Evolutionary conservation across 2,113 vertebrate species (phyloP), one percentile per base, ranked within the genome.

Genomic region (Fregata magnificens): DNA sequence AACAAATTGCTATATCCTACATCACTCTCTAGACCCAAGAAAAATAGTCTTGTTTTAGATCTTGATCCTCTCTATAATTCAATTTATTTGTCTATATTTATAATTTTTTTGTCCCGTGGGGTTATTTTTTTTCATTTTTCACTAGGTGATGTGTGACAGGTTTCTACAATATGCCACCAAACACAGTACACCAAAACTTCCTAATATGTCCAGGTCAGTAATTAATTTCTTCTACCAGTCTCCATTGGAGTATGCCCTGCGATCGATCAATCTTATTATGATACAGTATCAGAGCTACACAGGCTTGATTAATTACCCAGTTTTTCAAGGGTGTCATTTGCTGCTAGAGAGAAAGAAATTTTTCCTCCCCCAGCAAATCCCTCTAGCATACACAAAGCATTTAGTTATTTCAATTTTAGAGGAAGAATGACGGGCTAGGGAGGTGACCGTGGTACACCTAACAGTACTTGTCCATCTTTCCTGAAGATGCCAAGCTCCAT

Each of bases 261-360:
- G 3, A 94, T 69, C 0, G 1, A 87, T 95, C 80, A 82, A 24
- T 91, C 78, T 87, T 85, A 63, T 44, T 92, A 65, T 42, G 65
- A 82, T 65, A 70, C 47, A 73, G 73, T 47, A 90, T 40, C 49
- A 77, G 62, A 93, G 49, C 16, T 82, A 55, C n/a, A 82, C 18
- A 90, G 28, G 19, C 50, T 88, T 90, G 78, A 91, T 96, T 95
- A 95, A 95, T 80, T 85, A 59, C 26, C 25, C 62, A 80, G 42
- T 49, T 78, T 88, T 92, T 76, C 80, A 71, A 63, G 36, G 9
- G 5, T 83, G 90, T 90, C 25, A 71, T 88, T 93, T 93, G 77
- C 79, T 81, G 40, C 66, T 76, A 86, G 50, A 58, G n/a, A 66
- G 77, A 82, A 87, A 91, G 50, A 79, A 92, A 84, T 28, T n/a